These are phyloP conservation scores for Benthosema pterotum DNA, from an alignment of 2,797 vertebrate genomes.

Conservation along the genomic window DNA sequence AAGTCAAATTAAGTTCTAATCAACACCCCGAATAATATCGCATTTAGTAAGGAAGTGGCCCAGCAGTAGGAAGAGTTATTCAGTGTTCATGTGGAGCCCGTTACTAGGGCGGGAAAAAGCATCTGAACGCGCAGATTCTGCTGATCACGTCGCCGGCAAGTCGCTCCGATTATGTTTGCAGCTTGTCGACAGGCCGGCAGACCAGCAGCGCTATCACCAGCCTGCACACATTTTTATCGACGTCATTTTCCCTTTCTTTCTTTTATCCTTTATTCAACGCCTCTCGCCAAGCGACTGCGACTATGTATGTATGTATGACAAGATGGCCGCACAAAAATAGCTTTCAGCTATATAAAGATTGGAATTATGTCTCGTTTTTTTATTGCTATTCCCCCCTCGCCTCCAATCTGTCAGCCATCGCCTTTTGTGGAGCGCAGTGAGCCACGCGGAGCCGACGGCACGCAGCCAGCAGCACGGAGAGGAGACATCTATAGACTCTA, in stretches of 20 bases:
- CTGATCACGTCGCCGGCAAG: background rate
- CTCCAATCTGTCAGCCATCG: slow-evolving; percentile 30
- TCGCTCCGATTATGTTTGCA: slow-evolving; percentile 9
- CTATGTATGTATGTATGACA: slow-evolving; percentile 45
- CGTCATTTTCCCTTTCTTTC: too few species aligned
- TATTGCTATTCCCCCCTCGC: slow-evolving; percentile 33
- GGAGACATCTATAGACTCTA: slow-evolving; percentile 39
- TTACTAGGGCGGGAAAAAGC: too few species aligned
- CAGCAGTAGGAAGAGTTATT: too few species aligned
- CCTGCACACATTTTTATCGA: too few species aligned
- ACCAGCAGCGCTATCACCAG: background rate
- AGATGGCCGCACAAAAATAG: slow-evolving; percentile 58
- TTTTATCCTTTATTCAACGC: too few species aligned
- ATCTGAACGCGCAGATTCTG: background rate
- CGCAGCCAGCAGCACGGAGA: background rate
- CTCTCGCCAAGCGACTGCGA: slow-evolving; percentile 4
- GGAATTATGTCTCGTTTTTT: slow-evolving; percentile 53
- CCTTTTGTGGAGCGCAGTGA: slow-evolving; percentile 1
- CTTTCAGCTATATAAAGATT: slow-evolving; percentile 54
- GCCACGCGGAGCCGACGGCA: too few species aligned
- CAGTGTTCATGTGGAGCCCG: too few species aligned
- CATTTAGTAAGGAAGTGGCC: too few species aligned
- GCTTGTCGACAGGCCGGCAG: background rate
- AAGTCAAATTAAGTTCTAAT: too few species aligned
- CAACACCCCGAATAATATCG: too few species aligned